Evolutionary conservation across 2,888 invertebrate species (phyloP).

Genomic region (Latrodectus hesperus): DNA sequence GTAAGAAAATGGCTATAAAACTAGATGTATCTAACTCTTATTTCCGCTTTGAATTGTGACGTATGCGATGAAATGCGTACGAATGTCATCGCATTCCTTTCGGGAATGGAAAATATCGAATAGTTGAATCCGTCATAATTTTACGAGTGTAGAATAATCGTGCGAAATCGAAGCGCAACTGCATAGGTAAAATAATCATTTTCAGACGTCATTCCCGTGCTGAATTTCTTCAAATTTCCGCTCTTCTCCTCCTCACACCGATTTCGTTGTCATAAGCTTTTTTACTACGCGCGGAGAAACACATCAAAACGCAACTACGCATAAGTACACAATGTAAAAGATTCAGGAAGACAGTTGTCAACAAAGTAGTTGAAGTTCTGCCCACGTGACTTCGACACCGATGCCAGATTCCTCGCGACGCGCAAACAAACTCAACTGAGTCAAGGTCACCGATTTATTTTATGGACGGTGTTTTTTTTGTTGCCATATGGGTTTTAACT

Average conservation of each 20-base stretch:
- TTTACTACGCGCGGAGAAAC: not conserved
- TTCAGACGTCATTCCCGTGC: too few relatives aligned
- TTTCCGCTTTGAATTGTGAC: too few relatives aligned
- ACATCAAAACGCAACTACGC: conserved; percentile 24
- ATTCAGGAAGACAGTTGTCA: conserved; percentile 63
- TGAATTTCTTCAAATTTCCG: not conserved
- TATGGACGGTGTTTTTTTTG: conserved; percentile 39
- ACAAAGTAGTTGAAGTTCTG: conserved; percentile 64
- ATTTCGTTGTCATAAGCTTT: not conserved
- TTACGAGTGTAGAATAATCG: too few relatives aligned
- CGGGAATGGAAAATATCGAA: too few relatives aligned
- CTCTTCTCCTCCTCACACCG: not conserved
- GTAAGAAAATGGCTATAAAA: too few relatives aligned
- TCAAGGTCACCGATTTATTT: conserved; percentile 66
- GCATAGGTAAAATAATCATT: too few relatives aligned
- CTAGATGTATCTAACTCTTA: too few relatives aligned
- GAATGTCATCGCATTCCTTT: too few relatives aligned
- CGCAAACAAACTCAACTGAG: conserved; percentile 66
- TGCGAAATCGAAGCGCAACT: too few relatives aligned
- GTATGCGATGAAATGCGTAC: too few relatives aligned
- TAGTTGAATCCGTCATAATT: too few relatives aligned
- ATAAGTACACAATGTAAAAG: conserved; percentile 31
- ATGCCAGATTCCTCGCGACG: conserved; percentile 59
- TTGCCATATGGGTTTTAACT: not conserved
- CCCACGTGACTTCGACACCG: conserved; percentile 57